Conservation (phyloP, 2,113 vertebrate species). For the Butastur rufipennis region DNA sequence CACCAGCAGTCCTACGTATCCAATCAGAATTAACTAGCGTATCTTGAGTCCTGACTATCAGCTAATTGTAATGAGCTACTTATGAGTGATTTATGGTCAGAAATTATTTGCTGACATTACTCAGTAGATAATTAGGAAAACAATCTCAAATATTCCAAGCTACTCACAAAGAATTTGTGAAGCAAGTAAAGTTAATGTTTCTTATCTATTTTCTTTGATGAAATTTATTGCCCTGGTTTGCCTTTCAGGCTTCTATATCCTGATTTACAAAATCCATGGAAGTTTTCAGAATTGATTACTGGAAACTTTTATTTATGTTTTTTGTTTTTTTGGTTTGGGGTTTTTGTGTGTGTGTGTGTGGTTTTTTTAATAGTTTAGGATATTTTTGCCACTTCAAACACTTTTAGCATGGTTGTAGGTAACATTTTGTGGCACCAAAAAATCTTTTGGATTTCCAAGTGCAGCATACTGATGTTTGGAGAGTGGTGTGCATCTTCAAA, state of each 20-base stretch:
- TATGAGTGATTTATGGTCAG: not conserved
- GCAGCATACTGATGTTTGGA: not conserved
- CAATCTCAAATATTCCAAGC: not conserved
- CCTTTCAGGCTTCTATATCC: not conserved
- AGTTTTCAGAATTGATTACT: not conserved
- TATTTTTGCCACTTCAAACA: not conserved
- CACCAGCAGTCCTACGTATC: not conserved
- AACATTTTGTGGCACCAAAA: not conserved
- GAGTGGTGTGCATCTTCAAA: not conserved
- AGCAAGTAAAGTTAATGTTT: not conserved
- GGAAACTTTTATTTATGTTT: not conserved
- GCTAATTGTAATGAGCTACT: not conserved
- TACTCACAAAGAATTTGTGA: not conserved
- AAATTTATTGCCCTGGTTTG: not conserved
- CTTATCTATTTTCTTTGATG: not conserved
- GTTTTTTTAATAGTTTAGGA: not conserved
- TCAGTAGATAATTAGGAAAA: not conserved
- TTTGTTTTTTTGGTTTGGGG: too few relatives aligned
- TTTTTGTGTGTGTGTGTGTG: too few relatives aligned
- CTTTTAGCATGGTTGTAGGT: not conserved
- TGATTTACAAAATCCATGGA: not conserved
- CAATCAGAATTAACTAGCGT: not conserved
- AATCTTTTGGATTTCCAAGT: not conserved
- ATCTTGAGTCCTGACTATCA: not conserved
- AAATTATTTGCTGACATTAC: not conserved